Base-by-base conservation (phyloP, 1,140 invertebrate genomes). In the Zaprionus nigranus region DNA sequence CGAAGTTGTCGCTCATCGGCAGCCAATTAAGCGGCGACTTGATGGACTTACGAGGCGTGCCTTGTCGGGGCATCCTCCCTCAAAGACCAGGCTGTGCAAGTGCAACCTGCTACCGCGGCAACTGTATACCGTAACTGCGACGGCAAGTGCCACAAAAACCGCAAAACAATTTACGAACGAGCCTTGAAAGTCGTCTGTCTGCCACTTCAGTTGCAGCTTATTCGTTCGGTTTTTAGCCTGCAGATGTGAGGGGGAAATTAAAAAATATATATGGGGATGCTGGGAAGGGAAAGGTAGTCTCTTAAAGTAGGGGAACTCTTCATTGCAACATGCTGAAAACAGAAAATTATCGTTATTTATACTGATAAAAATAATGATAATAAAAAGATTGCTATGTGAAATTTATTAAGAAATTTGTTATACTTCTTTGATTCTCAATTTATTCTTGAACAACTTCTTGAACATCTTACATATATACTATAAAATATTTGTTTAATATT, bases 11-110 rank as follows among this genome's bases (percentile, higher is more conserved):
- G 40, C 75, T 81, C 70, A 79, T 87, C 80, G 73, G 59, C 84
- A 58, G 84, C 84, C 83, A 88, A 88, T 87, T 87, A 87, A 71
- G 80, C 49, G 46, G 69, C 51, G 28, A 71, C 67, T 78, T 88
- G 81, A 87, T 83, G 82, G 77, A 88, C 74, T 80, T 88, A 64
- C 59, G 46, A 75, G 77, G 57, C 68, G 24, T 60, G 68, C 40
- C 15, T 43, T 46, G 9, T 11, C 30, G 30, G 30, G 30, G 54
- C 38, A 34, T 15, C 17, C 20, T 22, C 13, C 22, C 53, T 22
- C 49, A 22, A 57, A 57, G 11, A 13, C 58, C 40, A 40, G 26
- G 26, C 7, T 46, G 40, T 46, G 49, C 71, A 60, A 60, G 34
- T 62, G 65, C 54, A 67, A 38, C 40, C 40, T n/a, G 20, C 38